Evolutionary conservation across 1,140 invertebrate genomes (phyloP).

Genomic region (Armadillidium nasatum): DNA sequence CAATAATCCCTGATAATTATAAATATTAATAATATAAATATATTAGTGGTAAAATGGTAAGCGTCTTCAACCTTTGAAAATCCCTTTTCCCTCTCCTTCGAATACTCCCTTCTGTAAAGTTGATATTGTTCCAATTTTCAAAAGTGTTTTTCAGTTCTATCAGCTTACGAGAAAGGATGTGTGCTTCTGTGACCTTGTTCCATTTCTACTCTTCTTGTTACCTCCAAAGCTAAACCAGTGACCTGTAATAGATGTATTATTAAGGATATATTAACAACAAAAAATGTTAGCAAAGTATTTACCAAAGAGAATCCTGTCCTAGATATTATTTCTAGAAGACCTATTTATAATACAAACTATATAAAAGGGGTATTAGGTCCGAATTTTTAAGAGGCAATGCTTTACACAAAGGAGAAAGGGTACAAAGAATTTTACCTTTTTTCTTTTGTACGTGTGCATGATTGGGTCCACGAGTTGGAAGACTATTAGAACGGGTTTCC

Average conservation of each 20-base stretch:
- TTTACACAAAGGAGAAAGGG: not conserved
- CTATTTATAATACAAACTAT: not conserved
- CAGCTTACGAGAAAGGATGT: not conserved
- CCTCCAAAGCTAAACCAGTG: slow-evolving; percentile 44
- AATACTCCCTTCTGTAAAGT: too few species aligned
- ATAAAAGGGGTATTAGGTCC: not conserved
- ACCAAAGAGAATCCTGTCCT: not conserved
- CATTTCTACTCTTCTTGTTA: slow-evolving; percentile 41
- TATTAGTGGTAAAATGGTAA: too few species aligned
- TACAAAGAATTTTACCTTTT: not conserved
- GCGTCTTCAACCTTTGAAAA: too few species aligned
- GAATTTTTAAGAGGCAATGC: too few species aligned
- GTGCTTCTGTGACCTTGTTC: not conserved
- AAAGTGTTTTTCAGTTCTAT: too few species aligned
- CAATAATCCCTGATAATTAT: too few species aligned
- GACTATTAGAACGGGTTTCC: not conserved
- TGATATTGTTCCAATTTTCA: too few species aligned
- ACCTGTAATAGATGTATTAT: slow-evolving; percentile 26
- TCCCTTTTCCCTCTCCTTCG: too few species aligned
- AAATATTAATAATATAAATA: too few species aligned
- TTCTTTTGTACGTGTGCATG: not conserved
- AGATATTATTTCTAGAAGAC: not conserved
- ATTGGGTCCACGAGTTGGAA: not conserved
- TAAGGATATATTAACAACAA: not conserved
- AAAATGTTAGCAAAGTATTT: not conserved